These are phyloP conservation scores for Calosoma granatense DNA, from an alignment of 1,140 invertebrate species.

Conservation along the genomic window DNA sequence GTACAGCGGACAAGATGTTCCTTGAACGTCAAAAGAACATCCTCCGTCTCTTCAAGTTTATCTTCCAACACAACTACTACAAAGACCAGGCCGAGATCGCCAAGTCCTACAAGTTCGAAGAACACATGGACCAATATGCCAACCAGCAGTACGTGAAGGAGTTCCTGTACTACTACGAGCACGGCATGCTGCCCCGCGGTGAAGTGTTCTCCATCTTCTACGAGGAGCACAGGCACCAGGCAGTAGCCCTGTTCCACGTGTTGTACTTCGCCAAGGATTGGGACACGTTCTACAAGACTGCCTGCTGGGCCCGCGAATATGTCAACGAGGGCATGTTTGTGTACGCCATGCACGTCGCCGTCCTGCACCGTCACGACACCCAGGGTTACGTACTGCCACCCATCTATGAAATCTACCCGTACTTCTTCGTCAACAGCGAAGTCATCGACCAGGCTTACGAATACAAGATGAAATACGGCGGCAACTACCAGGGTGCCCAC, in stretches of 20 bases:
- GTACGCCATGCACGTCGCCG: conserved; percentile 46
- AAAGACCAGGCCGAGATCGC: conserved; percentile 37
- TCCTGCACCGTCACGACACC: conserved; percentile 49
- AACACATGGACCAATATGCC: conserved; percentile 39
- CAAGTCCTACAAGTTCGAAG: conserved; percentile 41
- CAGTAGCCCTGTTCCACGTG: conserved; percentile 43
- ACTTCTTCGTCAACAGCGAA: conserved; percentile 46
- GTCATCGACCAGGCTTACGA: conserved; percentile 47
- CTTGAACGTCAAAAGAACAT: conserved; percentile 45
- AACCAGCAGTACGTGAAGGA: conserved; percentile 44
- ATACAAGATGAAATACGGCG: conserved; percentile 37
- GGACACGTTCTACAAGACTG: conserved; percentile 52
- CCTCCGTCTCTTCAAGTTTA: conserved; percentile 47
- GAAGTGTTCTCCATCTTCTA: conserved; percentile 38
- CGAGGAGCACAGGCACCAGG: conserved; percentile 42
- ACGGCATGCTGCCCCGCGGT: conserved; percentile 33
- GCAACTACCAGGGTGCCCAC: conserved; percentile 28
- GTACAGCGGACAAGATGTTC: conserved; percentile 41
- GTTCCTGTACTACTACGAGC: conserved; percentile 39
- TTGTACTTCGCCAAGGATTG: conserved; percentile 54
- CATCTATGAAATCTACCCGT: conserved; percentile 54
- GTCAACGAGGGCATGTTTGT: conserved; percentile 54
- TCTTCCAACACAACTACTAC: conserved; percentile 41
- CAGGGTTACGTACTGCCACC: conserved; percentile 48
- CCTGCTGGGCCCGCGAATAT: conserved; percentile 48